Evolutionary conservation across 2,113 vertebrate genomes (phyloP).

Genomic region (Coreoperca whiteheadi): DNA sequence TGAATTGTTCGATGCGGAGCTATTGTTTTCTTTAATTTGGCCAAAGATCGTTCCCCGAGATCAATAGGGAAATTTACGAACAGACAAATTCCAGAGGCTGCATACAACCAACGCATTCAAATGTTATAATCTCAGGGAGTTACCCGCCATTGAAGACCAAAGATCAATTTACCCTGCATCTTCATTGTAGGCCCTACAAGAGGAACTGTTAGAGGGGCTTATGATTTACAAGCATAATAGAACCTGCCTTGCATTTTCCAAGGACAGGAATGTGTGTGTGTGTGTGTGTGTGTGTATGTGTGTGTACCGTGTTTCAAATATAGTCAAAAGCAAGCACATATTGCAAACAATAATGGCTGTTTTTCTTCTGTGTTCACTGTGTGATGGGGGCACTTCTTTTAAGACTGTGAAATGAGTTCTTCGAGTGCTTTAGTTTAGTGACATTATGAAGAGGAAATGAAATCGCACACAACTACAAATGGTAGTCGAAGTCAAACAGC

Average conservation of each 20-base stretch:
- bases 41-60: background rate
- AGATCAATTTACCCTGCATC: background rate
- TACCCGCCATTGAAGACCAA: background rate
- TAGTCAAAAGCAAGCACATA: background rate
- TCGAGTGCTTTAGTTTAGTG: too few species aligned
- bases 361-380: background rate
- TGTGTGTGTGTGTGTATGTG: background rate
- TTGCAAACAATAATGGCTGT: background rate
- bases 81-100: background rate
- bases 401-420: background rate
- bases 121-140: background rate
- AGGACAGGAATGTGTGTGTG: conserved; percentile 5
- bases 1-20: background rate
- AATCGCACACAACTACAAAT: too few species aligned
- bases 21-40: background rate
- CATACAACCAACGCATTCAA: background rate
- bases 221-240: conserved; percentile 34
- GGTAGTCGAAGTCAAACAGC: too few species aligned
- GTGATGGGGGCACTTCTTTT: background rate
- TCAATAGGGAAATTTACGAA: background rate
- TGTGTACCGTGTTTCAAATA: background rate
- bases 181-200: background rate
- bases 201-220: background rate
- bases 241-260: conserved; percentile 18
- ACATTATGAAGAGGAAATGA: too few species aligned